A percentile compares a stretch with the other conserved stretches of the same genome.
phyloP scores from a whole-genome alignment of 2,113 vertebrate species.

The Meriones unguiculatus region DNA sequence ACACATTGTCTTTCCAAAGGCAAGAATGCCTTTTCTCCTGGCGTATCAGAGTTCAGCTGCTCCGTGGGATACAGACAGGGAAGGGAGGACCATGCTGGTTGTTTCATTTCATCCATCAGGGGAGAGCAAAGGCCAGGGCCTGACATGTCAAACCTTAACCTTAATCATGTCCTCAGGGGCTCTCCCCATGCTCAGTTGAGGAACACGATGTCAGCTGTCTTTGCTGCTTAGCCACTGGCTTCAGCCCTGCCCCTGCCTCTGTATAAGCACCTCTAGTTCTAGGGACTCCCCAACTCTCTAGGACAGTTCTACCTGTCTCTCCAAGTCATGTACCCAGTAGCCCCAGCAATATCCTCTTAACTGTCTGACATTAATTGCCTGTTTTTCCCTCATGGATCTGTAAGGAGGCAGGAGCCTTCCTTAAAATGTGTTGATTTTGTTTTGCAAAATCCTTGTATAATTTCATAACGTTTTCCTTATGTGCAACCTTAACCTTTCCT shows the following conservation, averaged over 20 bases:
- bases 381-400: not conserved
- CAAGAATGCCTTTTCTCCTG: not conserved
- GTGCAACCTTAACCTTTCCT: not conserved
- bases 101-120: not conserved
- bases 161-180: not conserved
- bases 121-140: not conserved
- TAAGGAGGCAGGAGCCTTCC: not conserved
- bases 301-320: not conserved
- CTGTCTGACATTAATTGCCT: not conserved
- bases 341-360: not conserved
- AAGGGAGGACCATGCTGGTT: not conserved
- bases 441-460: slow-evolving; percentile 27
- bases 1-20: not conserved
- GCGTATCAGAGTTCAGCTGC: not conserved
- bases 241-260: not conserved
- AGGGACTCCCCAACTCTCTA: not conserved
- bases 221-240: not conserved
- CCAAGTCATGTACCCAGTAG: not conserved
- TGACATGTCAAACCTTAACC: not conserved
- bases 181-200: not conserved
- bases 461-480: not conserved
- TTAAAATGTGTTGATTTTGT: not conserved
- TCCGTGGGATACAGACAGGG: not conserved
- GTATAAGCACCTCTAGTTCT: not conserved
- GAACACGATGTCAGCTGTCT: not conserved